phyloP scores from a whole-genome alignment of 2,113 vertebrate genomes.

The Sporophila hypoxantha region DNA sequence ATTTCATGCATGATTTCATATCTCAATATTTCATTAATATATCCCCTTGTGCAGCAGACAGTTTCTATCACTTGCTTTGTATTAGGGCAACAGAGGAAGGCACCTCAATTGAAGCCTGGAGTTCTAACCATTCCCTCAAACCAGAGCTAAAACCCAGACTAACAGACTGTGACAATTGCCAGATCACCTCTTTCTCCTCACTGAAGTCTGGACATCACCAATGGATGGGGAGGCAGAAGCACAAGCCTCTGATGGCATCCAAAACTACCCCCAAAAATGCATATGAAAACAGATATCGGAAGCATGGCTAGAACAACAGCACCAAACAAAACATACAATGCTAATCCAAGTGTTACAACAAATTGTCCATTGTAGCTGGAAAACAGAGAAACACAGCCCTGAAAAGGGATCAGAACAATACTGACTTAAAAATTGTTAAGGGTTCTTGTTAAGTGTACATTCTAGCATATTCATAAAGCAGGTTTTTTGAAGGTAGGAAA shows the following conservation, averaged over 20 bases:
- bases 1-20: not conserved
- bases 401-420: not conserved
- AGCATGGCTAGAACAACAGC: not conserved
- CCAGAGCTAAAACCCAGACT: not conserved
- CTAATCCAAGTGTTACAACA: not conserved
- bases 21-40: not conserved
- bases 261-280: not conserved
- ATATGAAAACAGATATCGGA: not conserved
- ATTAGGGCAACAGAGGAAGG: not conserved
- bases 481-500: not conserved
- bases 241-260: not conserved
- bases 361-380: not conserved
- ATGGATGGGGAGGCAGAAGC: not conserved
- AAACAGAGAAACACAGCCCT: not conserved
- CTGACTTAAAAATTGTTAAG: not conserved
- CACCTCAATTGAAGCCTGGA: not conserved
- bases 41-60: not conserved
- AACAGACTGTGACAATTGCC: not conserved
- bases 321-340: not conserved
- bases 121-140: accelerated
- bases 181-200: not conserved
- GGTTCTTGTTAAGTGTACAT: not conserved
- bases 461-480: not conserved
- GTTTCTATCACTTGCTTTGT: not conserved
- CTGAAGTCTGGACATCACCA: not conserved